These are phyloP conservation scores for Caenorhabditis panamensis DNA, from an alignment of 2,888 invertebrate species.

Conservation along the genomic window DNA sequence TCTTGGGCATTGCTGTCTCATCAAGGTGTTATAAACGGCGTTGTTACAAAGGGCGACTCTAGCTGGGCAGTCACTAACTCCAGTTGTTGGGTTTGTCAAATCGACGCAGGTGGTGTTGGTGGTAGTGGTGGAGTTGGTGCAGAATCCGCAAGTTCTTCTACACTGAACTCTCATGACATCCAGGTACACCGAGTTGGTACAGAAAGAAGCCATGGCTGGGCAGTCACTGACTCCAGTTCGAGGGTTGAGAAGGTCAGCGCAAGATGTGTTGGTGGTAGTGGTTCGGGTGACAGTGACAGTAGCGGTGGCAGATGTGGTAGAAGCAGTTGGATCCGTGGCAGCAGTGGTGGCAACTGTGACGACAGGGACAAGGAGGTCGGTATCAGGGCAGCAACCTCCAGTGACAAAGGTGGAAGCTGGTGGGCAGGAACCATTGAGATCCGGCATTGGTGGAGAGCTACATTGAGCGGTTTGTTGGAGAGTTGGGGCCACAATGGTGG, in stretches of 20 bases:
- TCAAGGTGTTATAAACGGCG: slow-evolving; percentile 16
- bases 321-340: neutral
- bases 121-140: neutral
- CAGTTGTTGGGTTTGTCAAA: slow-evolving; percentile 6
- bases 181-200: slow-evolving; percentile 42
- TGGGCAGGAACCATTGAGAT: neutral
- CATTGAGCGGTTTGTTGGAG: neutral
- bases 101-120: no score
- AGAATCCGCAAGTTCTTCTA: slow-evolving; percentile 23
- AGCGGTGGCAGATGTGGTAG: neutral
- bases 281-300: neutral
- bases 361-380: neutral
- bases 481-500: neutral
- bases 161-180: slow-evolving; percentile 45
- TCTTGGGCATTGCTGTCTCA: slow-evolving; percentile 31
- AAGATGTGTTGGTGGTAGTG: neutral
- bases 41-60: slow-evolving; percentile 17
- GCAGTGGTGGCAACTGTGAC: neutral
- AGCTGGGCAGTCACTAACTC: slow-evolving; percentile 20
- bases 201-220: slow-evolving; percentile 33
- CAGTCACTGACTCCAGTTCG: slow-evolving; percentile 38
- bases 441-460: neutral
- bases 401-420: neutral
- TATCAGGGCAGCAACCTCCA: neutral
- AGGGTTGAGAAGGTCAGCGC: slow-evolving; percentile 24